phyloP scores from a whole-genome alignment of 1,140 invertebrate species.

The Piezodorus guildinii region DNA sequence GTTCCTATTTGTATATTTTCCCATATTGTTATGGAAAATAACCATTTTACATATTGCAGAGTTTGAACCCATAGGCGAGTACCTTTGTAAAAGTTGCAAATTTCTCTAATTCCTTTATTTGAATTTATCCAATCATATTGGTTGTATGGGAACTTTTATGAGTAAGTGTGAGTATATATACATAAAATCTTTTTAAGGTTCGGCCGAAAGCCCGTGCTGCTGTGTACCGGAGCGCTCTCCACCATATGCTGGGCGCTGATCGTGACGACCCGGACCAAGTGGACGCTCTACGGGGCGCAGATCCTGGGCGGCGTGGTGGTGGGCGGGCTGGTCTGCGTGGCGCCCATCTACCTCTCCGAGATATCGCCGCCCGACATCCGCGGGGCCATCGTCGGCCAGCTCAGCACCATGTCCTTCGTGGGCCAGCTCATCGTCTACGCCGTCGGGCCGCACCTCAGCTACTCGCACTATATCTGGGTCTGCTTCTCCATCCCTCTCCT shows the following conservation, averaged over 20 bases:
- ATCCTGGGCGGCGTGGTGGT: constrained; percentile 47
- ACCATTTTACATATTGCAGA: too few species aligned
- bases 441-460: neutral
- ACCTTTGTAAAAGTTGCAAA: too few species aligned
- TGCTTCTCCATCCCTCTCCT: neutral
- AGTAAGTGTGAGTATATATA: too few species aligned
- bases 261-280: neutral
- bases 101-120: too few species aligned
- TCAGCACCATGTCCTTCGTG: constrained; percentile 54
- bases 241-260: neutral
- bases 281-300: constrained; percentile 35
- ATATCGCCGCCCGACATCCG: constrained; percentile 40
- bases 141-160: too few species aligned
- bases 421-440: neutral
- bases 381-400: constrained; percentile 49
- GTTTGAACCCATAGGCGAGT: too few species aligned
- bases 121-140: too few species aligned
- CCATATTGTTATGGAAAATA: too few species aligned
- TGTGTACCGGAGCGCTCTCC: too few species aligned
- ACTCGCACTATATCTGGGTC: neutral
- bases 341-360: constrained; percentile 78
- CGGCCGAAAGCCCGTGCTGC: neutral
- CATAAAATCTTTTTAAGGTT: neutral
- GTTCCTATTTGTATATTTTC: too few species aligned
- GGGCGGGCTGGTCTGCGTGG: constrained; percentile 59